Percentiles rank a stretch among this genome's conserved stretches.
phyloP scores from a whole-genome alignment of 2,888 invertebrate genomes.

The Hybos culiciformis region DNA sequence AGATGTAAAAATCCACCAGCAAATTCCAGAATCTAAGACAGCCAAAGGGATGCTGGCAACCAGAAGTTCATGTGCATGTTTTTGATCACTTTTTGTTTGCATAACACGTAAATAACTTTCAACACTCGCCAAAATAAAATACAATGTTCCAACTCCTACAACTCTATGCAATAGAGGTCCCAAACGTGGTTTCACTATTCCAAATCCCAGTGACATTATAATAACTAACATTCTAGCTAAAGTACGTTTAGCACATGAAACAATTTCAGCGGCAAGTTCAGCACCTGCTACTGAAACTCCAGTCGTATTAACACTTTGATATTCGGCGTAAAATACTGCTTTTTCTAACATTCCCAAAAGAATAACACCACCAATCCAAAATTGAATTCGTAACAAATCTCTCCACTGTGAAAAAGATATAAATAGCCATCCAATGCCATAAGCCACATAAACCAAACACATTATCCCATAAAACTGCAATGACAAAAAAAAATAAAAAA shows the following conservation, averaged over 20 bases:
- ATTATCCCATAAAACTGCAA: constrained; percentile 78
- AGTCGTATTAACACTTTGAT: constrained; percentile 58
- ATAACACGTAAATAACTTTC: constrained; percentile 73
- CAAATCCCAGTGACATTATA: constrained; percentile 88
- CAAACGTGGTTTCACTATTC: constrained; percentile 85
- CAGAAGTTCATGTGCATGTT: constrained; percentile 46
- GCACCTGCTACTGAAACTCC: constrained; percentile 53
- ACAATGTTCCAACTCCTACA: constrained; percentile 67
- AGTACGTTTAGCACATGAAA: constrained; percentile 82
- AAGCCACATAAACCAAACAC: constrained; percentile 75
- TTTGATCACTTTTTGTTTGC: constrained; percentile 46
- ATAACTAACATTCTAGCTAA: constrained; percentile 87
- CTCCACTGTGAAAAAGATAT: constrained; percentile 80
- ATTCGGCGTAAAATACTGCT: constrained; percentile 84
- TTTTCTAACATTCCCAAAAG: constrained; percentile 74
- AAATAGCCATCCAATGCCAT: constrained; percentile 68
- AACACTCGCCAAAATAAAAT: constrained; percentile 70
- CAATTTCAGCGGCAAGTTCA: constrained; percentile 75
- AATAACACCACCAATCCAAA: constrained; percentile 91
- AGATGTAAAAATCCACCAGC: constrained; percentile 88
- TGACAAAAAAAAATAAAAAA: constrained; percentile 10
- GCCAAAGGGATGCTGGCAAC: constrained; percentile 78
- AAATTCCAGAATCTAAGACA: constrained; percentile 71
- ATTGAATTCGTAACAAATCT: constrained; percentile 81
- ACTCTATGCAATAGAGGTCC: constrained; percentile 82